Conservation (phyloP, 2,888 invertebrate genomes). For the Hybos culiciformis region DNA sequence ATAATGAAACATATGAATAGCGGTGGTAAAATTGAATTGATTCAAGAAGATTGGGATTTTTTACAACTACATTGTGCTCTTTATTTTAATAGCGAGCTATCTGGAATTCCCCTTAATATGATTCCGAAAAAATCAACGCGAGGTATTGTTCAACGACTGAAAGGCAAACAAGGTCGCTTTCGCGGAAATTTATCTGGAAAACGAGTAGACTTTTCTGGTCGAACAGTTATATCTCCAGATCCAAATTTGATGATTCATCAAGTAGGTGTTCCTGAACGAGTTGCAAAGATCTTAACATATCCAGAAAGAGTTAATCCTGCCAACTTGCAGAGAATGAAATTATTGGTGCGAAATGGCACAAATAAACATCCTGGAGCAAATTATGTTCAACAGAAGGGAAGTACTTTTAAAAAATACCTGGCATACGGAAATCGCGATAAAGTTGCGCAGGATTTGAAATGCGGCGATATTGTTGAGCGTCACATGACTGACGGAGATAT, state of each 20-base stretch:
- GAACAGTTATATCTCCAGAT: conserved; percentile 98
- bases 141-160: conserved; percentile 84
- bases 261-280: conserved; percentile 90
- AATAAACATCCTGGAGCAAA: conserved; percentile 94
- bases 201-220: conserved; percentile 91
- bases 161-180: conserved; percentile 97
- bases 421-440: conserved; percentile 86
- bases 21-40: conserved; percentile 81
- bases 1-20: conserved; percentile 74
- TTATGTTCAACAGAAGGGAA: conserved; percentile 76
- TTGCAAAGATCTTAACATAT: conserved; percentile 91
- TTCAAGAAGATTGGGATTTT: conserved; percentile 94
- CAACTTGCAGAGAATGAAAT: conserved; percentile 69
- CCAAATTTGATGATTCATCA: conserved; percentile 96
- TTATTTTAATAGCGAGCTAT: conserved; percentile 93
- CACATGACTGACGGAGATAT: conserved; percentile 91
- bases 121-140: conserved; percentile 77
- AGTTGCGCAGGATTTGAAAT: conserved; percentile 79
- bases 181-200: conserved; percentile 96
- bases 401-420: conserved; percentile 69
- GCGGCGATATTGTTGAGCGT: conserved; percentile 88
- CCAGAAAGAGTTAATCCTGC: conserved; percentile 83
- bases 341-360: conserved; percentile 80
- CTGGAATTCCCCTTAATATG: conserved; percentile 84
- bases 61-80: conserved; percentile 88